Base-by-base conservation (phyloP, 1,140 invertebrate species). In the Protaetia brevitarsis region DNA sequence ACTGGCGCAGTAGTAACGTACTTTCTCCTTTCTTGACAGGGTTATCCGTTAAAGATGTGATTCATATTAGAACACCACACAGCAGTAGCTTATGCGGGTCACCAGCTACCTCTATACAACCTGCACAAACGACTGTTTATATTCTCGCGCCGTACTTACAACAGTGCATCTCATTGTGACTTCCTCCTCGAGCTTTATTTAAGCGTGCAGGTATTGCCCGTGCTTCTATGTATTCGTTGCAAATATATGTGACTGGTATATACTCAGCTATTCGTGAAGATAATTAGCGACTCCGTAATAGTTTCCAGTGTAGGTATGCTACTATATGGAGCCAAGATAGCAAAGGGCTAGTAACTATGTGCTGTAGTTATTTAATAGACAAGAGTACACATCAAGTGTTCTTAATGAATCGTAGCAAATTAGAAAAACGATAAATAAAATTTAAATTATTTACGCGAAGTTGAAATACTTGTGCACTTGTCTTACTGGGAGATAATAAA, bases 321-420 rank as follows among this genome's bases (percentile, higher is more conserved):
- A 23, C 19, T n/a, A 23, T 16, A 51, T 51, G 11, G 41, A 1
- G 26, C 26, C 41, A 23, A 51, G 41, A 51, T 23, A 23, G 41
- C 19, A 23, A 23, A 23, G 16, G 41, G n/a, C n/a, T n/a, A n/a
- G n/a, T n/a, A n/a, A n/a, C n/a, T n/a, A n/a, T n/a, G n/a, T n/a
- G n/a, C n/a, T n/a, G 41, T 51, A 51, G 41, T 51, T 23, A 51
- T 51, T 51, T 51, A 51, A 51, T 51, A 51, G 26, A 51, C 41
- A 51, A 51, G 26, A 51, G 41, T 51, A 23, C 16, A 10, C 13
- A 19, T 51, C 21, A 51, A 51, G 26, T 23, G 41, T 7, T 7
- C 19, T 51, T 51, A 51, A 51, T 51, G 41, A 19, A 51, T 23
- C 19, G 21, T 23, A 3, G 41, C 19, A 51, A 51, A 19, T 51